Evolutionary conservation across 2,888 invertebrate species (phyloP), one percentile per base, ranked within the genome.

Genomic region (Pachycephus smyrnensis): DNA sequence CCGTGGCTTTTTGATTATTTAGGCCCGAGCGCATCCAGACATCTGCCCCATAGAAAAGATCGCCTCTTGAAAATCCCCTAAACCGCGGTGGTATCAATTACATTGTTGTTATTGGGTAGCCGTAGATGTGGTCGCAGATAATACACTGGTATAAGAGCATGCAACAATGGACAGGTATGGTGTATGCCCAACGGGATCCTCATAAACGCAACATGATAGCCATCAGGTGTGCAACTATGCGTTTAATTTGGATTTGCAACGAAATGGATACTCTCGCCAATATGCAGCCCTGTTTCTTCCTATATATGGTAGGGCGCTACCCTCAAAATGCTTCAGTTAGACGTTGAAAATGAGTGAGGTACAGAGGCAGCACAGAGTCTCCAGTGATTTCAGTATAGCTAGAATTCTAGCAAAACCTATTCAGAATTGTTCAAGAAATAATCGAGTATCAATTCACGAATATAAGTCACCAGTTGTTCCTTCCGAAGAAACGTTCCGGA

Each of bases 141-240:
- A 91, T 89, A 85, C 88, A 88, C 89, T 89, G 89, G 87, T 89
- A 90, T 89, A 89, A 88, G 89, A 90, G 90, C 89, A 89, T 89
- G 80, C 86, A 84, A 83, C 85, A 88, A 87, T 85, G 80, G 85
- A 81, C 87, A 88, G 88, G 88, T 87, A 87, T 81, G 80, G 83
- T 73, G 77, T 77, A 73, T 55, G 23, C 55, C 37, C 73, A 68
- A 75, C 73, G 32, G 68, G 40, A 37, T 81, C 78, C 81, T 79
- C 81, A 76, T 80, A 84, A 84, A 82, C 82, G 88, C 83, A 85
- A 86, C 79, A 85, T 82, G 90, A 90, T 90, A 90, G 88, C 87
- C 87, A 90, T 90, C 89, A 82, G 81, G 81, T 87, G 89, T 88
- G 89, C 91, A 89, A 89, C 89, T 89, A 91, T 88, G 90, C 90